These are phyloP conservation scores for Venturia canescens DNA, from an alignment of 1,140 invertebrate genomes.

Conservation along the genomic window DNA sequence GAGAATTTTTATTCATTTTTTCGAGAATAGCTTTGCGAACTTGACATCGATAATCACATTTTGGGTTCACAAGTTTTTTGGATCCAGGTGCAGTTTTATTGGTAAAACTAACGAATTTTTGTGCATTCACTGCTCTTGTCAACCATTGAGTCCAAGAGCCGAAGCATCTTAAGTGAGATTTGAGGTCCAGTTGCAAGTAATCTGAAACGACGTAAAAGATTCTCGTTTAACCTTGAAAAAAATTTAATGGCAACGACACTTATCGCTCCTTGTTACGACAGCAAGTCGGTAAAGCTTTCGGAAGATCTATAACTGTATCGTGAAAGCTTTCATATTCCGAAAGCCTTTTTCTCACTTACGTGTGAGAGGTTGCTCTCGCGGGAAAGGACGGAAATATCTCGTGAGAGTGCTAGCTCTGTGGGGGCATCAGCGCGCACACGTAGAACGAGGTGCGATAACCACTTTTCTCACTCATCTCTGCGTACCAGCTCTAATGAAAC, in stretches of 20 bases:
- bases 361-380: constrained; percentile 13
- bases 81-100: too few species aligned
- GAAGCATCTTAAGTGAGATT: too few species aligned
- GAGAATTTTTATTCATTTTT: too few species aligned
- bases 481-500: not conserved
- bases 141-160: too few species aligned
- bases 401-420: not conserved
- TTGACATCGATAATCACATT: too few species aligned
- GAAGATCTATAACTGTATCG: constrained; percentile 20
- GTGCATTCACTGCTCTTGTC: too few species aligned
- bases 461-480: not conserved
- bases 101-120: too few species aligned
- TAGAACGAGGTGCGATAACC: not conserved
- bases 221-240: not conserved
- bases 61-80: too few species aligned
- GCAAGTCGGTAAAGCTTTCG: constrained; percentile 13
- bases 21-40: too few species aligned
- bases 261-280: not conserved
- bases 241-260: not conserved
- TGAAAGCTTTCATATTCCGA: not conserved
- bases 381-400: not conserved
- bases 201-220: not conserved
- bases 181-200: too few species aligned
- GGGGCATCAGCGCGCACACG: not conserved
- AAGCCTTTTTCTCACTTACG: constrained; percentile 18